Evolutionary conservation across 2,888 invertebrate genomes (phyloP), one percentile per base, ranked within the genome.

Genomic region (Apodemia mormo): DNA sequence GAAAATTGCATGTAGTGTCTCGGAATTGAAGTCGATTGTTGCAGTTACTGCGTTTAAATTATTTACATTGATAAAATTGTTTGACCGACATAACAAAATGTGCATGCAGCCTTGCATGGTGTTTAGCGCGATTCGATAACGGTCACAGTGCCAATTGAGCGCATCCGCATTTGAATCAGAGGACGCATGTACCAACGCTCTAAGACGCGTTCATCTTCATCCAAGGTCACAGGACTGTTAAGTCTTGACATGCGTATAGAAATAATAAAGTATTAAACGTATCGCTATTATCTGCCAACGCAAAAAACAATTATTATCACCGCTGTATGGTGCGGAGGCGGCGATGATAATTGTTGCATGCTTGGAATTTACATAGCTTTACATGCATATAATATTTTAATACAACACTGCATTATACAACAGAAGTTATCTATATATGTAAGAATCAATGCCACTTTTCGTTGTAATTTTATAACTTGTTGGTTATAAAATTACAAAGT

Each of bases 101-200:
- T 70, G 77, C 76, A 75, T 82, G 83, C 84, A 87, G 87, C 88
- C 88, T 90, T 88, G 89, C 85, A 79, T 82, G 83, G 84, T 90
- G 91, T 91, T 92, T 90, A 90, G 85, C 90, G 91, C 90, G 83
- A 85, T 90, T 91, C 89, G 88, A 90, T 91, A 88, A 85, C 89
- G 84, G 86, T 84, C 84, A 81, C 79, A 81, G 83, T 82, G 81
- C 79, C 91, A 93, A 92, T 92, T 92, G 92, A 86, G 76, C 83
- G 86, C 91, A 92, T 93, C 92, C 92, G 92, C 91, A 92, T 91
- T 92, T 92, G 85, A 86, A 83, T 84, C 85, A 90, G 88, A 91
- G 89, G 91, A 90, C 92, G 58, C 58, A 58, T 58, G 58, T 58
- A 58, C 58, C 58, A 58, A 87, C 87, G 89, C 85, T 88, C 79